These are phyloP conservation scores for Dryococelus australis DNA, from an alignment of 2,888 invertebrate genomes.

Conservation along the genomic window DNA sequence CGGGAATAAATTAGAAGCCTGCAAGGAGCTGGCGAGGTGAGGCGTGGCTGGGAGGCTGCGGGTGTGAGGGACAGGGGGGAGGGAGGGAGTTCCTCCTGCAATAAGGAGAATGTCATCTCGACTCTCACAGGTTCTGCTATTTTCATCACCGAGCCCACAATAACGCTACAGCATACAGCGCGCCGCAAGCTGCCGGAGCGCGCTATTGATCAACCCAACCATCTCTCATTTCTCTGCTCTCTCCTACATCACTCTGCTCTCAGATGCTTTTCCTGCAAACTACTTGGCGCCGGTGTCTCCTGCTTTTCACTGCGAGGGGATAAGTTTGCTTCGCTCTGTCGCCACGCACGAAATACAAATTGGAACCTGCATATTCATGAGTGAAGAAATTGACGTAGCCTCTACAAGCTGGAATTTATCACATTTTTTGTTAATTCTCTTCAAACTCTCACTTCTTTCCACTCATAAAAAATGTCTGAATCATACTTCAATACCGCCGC, in stretches of 20 bases:
- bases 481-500: no score
- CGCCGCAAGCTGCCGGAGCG: neutral
- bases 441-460: no score
- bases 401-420: no score
- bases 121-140: constrained; percentile 1
- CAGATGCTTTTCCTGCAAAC: neutral
- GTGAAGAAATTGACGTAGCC: no score
- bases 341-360: no score
- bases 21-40: constrained; percentile 26
- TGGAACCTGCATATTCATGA: no score
- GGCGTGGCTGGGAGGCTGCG: neutral
- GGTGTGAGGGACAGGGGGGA: neutral
- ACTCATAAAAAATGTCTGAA: no score
- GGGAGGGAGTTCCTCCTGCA: neutral
- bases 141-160: constrained; percentile 7
- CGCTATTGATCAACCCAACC: neutral
- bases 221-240: constrained; percentile 7
- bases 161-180: neutral
- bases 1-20: constrained; percentile 27
- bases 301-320: no score
- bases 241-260: neutral
- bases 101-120: constrained; percentile 16
- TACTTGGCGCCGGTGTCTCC: no score
- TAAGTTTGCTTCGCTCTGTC: no score
- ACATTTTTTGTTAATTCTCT: no score